Evolutionary conservation across 2,113 vertebrate species (phyloP).

Genomic region (Nerophis ophidion): DNA sequence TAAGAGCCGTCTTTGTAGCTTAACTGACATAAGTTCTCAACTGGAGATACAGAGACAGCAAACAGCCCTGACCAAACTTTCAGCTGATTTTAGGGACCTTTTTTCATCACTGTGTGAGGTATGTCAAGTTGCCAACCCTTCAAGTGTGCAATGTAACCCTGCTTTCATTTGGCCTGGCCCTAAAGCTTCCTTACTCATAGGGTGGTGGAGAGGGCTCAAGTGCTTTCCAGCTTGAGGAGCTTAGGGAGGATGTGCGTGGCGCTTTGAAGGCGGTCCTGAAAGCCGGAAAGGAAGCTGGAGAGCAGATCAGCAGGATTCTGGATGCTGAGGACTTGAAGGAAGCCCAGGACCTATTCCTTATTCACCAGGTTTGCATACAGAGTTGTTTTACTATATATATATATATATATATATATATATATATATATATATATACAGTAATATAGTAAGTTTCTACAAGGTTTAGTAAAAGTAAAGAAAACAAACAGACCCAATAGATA

Average conservation of each 20-base stretch:
- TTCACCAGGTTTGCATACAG: constrained; percentile 78
- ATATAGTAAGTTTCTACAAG: no score
- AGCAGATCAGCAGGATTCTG: constrained; percentile 76
- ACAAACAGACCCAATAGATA: no score
- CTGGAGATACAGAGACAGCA: constrained; percentile 77
- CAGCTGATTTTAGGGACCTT: constrained; percentile 74
- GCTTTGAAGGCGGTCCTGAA: constrained; percentile 79
- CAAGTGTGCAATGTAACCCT: background rate
- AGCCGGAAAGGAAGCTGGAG: constrained; percentile 75
- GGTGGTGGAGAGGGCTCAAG: constrained; percentile 73
- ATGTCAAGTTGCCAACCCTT: background rate
- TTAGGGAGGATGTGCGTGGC: constrained; percentile 76
- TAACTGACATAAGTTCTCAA: constrained; percentile 78
- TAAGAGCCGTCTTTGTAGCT: constrained; percentile 74
- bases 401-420: no score
- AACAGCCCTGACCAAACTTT: constrained; percentile 76
- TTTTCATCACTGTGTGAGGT: constrained; percentile 80
- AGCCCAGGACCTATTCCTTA: constrained; percentile 82
- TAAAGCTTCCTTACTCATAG: constrained; percentile 49
- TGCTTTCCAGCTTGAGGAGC: constrained; percentile 77
- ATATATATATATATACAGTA: no score
- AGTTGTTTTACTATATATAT: background rate
- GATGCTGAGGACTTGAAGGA: constrained; percentile 79
- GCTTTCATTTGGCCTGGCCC: background rate
- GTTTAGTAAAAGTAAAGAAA: no score